phyloP scores from a whole-genome alignment of 2,113 vertebrate species.

The Cebus imitator region DNA sequence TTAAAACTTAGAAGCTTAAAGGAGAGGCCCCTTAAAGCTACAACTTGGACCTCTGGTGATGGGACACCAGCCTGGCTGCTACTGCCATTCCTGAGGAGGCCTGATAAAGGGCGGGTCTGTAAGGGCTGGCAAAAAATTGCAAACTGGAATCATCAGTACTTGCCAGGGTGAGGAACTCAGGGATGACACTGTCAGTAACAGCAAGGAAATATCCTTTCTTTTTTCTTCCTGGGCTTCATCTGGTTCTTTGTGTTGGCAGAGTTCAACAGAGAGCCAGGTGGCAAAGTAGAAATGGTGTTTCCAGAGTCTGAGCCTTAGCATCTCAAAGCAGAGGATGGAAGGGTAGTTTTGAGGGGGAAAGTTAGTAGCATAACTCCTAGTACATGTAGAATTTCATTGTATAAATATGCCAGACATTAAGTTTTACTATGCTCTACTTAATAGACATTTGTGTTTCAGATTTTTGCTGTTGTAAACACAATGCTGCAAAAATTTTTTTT shows the following conservation, averaged over 20 bases:
- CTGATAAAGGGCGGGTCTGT: background rate
- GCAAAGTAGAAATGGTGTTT: background rate
- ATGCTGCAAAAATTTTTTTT: background rate
- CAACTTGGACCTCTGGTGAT: background rate
- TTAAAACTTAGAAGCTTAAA: background rate
- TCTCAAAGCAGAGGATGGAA: background rate
- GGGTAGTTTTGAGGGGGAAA: background rate
- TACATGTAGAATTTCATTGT: background rate
- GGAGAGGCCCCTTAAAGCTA: background rate
- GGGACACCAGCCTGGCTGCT: background rate
- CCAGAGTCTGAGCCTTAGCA: background rate
- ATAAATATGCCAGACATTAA: background rate
- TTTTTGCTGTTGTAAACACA: background rate
- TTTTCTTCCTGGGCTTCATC: background rate
- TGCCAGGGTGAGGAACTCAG: background rate
- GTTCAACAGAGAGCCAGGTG: background rate
- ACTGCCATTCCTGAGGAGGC: background rate
- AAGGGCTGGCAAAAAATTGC: background rate
- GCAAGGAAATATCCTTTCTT: background rate
- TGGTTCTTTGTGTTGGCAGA: background rate
- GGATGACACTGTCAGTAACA: background rate
- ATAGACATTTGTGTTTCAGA: background rate
- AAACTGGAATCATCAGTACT: background rate
- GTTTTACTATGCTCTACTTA: background rate
- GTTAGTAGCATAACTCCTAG: background rate